phyloP scores from a whole-genome alignment of 2,797 vertebrate genomes.

The Chlorospingus flavigularis region DNA sequence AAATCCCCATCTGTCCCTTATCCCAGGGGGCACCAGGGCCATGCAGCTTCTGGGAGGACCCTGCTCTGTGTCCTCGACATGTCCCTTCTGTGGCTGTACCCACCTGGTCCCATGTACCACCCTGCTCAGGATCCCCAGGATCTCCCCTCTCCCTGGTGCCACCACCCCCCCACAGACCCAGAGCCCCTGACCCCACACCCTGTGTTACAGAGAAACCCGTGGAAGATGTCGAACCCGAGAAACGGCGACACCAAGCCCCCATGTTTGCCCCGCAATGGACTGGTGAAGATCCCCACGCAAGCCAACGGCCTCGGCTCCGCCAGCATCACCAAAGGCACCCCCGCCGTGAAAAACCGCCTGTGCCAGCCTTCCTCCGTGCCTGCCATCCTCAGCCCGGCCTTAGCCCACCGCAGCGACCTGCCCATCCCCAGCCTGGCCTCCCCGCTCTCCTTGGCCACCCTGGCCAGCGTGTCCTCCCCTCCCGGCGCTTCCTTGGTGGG shows the following conservation, averaged over 20 bases:
- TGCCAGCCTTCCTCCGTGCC: constrained; percentile 94
- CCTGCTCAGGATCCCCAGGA: neutral
- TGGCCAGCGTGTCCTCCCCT: constrained; percentile 75
- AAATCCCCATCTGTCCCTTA: accelerated
- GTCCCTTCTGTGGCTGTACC: neutral
- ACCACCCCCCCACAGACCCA: accelerated
- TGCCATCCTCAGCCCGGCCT: constrained; percentile 85
- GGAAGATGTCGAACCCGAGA: constrained; percentile 93
- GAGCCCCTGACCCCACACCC: neutral
- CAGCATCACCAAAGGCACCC: constrained; percentile 98
- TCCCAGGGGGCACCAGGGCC: accelerated
- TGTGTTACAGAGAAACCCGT: constrained; percentile 79
- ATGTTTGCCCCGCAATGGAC: constrained; percentile 94
- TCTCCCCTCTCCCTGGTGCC: accelerated
- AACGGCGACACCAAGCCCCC: constrained; percentile 93
- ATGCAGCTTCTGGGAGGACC: neutral
- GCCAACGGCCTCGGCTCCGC: constrained; percentile 93
- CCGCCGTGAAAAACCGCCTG: constrained; percentile 94
- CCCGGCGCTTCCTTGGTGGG: constrained; percentile 65
- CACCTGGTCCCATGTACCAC: accelerated
- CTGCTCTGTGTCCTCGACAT: accelerated
- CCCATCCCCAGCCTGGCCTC: constrained; percentile 82
- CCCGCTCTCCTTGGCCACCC: constrained; percentile 81
- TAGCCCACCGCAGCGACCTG: constrained; percentile 84
- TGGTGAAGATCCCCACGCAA: constrained; percentile 94